A percentile compares a stretch with the other conserved stretches of the same genome.
These are phyloP conservation scores for Podargus strigoides DNA, from an alignment of 2,797 vertebrate genomes.

Conservation along the genomic window DNA sequence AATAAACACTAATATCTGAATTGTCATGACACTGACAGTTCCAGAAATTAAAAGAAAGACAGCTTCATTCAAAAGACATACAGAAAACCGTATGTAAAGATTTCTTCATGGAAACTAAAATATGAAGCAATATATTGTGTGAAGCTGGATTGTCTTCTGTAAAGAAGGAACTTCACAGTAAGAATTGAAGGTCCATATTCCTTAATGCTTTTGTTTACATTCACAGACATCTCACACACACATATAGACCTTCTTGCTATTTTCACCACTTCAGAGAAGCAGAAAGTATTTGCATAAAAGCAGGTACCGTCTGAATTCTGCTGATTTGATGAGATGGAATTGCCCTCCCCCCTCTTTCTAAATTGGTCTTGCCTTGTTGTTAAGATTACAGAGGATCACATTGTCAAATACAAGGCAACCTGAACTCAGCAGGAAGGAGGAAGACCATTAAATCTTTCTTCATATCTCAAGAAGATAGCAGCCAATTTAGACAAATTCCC, in stretches of 20 bases:
- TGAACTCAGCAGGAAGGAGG: not conserved
- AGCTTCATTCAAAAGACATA: not conserved
- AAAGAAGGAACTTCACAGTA: not conserved
- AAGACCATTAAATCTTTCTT: not conserved
- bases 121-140: not conserved
- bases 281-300: conserved; percentile 12
- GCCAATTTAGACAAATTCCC: not conserved
- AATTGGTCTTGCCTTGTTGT: not conserved
- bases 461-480: not conserved
- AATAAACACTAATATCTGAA: not conserved
- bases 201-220: not conserved
- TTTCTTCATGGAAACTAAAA: not conserved
- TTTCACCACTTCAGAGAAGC: not conserved
- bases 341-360: not conserved
- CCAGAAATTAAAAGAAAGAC: not conserved
- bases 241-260: not conserved
- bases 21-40: not conserved
- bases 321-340: not conserved
- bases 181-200: not conserved
- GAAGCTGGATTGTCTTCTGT: not conserved
- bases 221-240: not conserved
- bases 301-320: not conserved
- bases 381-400: not conserved
- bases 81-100: not conserved
- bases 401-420: not conserved